phyloP scores from a whole-genome alignment of 2,888 invertebrate genomes.

The Axea sp. region DNA sequence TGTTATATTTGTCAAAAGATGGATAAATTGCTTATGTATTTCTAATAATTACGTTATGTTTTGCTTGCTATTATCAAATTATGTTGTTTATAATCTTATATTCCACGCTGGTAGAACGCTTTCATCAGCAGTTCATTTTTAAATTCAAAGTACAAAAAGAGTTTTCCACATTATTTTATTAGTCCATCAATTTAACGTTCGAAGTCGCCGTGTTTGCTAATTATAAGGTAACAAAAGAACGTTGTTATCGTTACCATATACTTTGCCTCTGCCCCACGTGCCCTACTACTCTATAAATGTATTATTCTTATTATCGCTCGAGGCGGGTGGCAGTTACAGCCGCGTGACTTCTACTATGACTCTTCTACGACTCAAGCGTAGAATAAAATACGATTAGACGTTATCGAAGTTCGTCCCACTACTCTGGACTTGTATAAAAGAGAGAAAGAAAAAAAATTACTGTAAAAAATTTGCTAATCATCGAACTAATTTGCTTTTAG shows the following conservation, averaged over 20 bases:
- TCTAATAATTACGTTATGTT: too few relatives aligned
- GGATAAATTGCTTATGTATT: too few relatives aligned
- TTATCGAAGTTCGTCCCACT: constrained; percentile 43
- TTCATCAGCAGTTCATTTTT: constrained; percentile 22
- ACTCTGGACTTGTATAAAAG: constrained; percentile 9
- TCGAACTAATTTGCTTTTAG: constrained; percentile 36
- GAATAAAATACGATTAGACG: constrained; percentile 51
- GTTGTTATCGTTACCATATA: constrained; percentile 56
- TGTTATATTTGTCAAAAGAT: too few relatives aligned
- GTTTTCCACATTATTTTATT: constrained; percentile 44
- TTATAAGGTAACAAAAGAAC: constrained; percentile 64
- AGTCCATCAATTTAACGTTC: constrained; percentile 26
- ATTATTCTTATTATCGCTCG: constrained; percentile 63
- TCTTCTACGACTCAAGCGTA: constrained; percentile 49
- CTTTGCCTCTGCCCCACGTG: constrained; percentile 34
- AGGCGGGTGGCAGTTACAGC: constrained; percentile 59
- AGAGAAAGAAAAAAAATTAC: constrained; percentile 15
- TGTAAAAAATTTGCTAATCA: constrained; percentile 29
- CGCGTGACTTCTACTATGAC: constrained; percentile 59
- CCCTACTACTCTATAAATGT: constrained; percentile 35
- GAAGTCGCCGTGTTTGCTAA: constrained; percentile 58
- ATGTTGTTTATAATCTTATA: constrained; percentile 27
- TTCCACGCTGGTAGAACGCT: constrained; percentile 17
- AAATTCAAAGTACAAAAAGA: constrained; percentile 32
- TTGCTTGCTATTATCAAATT: neutral